Evolutionary conservation across 2,888 invertebrate genomes (phyloP), one percentile per base, ranked within the genome.

Genomic region (Agrilus biguttatus): DNA sequence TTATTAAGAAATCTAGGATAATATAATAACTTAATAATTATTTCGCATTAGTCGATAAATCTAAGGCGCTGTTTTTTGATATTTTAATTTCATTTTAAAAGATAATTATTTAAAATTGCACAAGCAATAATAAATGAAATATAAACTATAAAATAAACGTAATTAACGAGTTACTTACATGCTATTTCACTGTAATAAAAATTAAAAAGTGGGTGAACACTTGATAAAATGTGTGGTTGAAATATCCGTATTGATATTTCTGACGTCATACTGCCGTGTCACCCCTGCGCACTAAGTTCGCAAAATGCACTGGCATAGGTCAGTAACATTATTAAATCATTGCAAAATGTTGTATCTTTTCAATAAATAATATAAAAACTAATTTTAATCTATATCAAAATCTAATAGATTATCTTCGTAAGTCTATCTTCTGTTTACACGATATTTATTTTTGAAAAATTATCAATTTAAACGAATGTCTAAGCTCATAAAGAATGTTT

Each of bases 231-330:
- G 52, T 53, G 52, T 52, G 55, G 46, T 45, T 51, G 49, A 48
- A 45, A 48, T 47, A 45, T 48, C 52, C 48, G 55, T 62, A 63
- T 63, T 58, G 63, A 63, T 61, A 51, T 56, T 52, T 55, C 55
- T 61, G 60, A 62, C 63, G 63, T 63, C 62, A 63, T 55, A 62
- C 58, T 63, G 63, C 59, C 57, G 62, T 54, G 51, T 48, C 49
- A 53, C 55, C 56, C 59, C 48, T 42, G 61, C 64, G 64, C 55
- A 51, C 19, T 48, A 13, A 19, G 33, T 21, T 17, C 35, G 43
- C 42, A 42, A 45, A 46, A 49, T 51, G 52, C 53, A 55, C 55
- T 58, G 55, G 42, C 52, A 53, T 60, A 61, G 61, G 60, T 62
- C 60, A 57, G 46, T 28, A 28, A 8, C 8, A 28, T 28, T 28